Evolutionary conservation across 2,797 vertebrate genomes (phyloP), one percentile per base, ranked within the genome.

Genomic region (Peromyscus melanophrys): DNA sequence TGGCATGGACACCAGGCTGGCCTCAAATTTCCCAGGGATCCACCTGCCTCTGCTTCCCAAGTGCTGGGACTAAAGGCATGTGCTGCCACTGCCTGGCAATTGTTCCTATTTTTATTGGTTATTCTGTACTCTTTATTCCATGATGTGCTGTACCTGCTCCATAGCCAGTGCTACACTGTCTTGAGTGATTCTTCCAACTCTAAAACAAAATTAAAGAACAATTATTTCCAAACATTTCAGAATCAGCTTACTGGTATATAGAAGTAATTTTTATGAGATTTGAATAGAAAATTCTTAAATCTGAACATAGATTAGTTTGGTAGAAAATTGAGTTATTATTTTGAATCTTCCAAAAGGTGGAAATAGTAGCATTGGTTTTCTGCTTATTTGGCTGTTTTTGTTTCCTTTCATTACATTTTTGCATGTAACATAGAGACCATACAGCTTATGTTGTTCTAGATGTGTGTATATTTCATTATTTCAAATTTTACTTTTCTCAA

Each of bases 401-500:
- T 73, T 89, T 90, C 76, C 34, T 84, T 92, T 84, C 11, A 12
- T 90, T 34, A 19, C 34, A 46, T 71, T 96, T 90, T 77, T 65
- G 34, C 31, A 37, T 89, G 63, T 40, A 87, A 63, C 43, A 37
- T 43, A 71, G 4, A 57, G 81, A 90, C 4, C 69, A 71, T 88
- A 52, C 11, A 90, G 31, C 59, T 57, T n/a, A 34, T 90, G 55
- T 89, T 93, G 61, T 85, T 17, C 76, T 40, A 84, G 82, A 61
- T 91, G 78, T 83, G 21, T 46, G 67, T n/a, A 23, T 92, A 80
- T 81, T 97, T 89, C 6, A 13, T 69, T 88, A 77, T 76, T 80
- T 67, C 34, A 84, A 34, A 55, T 81, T 81, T 69, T 43, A 49
- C 43, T 84, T 73, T 92, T 92, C 40, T 75, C 43, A 75, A n/a